Evolutionary conservation across 2,113 vertebrate genomes (phyloP).

Genomic region (Eptesicus fuscus): DNA sequence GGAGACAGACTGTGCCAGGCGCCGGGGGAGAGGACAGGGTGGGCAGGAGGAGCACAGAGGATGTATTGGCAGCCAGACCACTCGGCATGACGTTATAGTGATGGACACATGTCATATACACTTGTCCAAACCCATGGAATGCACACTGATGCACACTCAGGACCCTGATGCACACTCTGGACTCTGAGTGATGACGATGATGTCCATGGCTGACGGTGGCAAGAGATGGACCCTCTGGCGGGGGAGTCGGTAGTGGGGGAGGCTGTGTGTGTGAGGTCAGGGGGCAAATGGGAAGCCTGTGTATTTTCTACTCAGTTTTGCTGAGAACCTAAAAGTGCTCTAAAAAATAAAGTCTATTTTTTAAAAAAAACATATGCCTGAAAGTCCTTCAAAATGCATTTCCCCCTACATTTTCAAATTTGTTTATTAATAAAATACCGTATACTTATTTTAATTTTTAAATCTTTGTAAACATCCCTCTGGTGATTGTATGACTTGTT

Average conservation of each 20-base stretch:
- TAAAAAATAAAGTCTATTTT: background rate
- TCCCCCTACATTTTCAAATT: background rate
- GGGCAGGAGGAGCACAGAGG: background rate
- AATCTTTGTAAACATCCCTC: background rate
- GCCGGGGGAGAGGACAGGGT: background rate
- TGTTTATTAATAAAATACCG: background rate
- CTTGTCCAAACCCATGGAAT: accelerated
- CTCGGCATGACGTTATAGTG: accelerated
- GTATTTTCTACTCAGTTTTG: background rate
- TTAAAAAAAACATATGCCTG: background rate
- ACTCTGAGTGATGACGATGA: accelerated
- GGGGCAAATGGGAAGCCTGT: background rate
- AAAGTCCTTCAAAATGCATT: background rate
- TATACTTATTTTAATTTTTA: background rate
- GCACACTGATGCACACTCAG: accelerated
- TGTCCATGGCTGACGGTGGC: accelerated
- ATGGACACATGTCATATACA: background rate
- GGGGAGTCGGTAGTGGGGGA: accelerated
- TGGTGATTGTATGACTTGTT: background rate
- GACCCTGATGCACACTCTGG: accelerated
- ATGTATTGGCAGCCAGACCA: accelerated
- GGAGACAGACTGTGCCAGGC: background rate
- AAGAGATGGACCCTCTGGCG: accelerated
- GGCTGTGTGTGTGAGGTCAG: background rate
- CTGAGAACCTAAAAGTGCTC: background rate